Evolutionary conservation across 2,113 vertebrate genomes (phyloP), one percentile per base, ranked within the genome.

Genomic region (Sigmodon hispidus): DNA sequence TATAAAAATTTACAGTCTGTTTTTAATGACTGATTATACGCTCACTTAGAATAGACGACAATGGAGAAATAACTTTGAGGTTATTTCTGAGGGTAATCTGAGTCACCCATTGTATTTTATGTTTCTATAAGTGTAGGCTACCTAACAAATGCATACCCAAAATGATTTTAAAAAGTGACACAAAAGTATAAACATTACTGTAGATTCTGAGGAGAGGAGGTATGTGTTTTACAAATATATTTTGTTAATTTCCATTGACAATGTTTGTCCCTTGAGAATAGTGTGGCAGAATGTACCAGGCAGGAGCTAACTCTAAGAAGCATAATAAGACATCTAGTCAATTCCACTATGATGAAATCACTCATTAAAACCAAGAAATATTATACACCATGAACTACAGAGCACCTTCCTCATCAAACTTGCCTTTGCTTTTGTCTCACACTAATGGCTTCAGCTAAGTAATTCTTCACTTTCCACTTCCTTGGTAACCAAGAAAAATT

Each of bases 1-100:
- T 79, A 26, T 4, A n/a, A 83, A 40, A 55, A 59, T 22, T 55
- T 9, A 26, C 34, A 57, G 17, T 26, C 22, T 86, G 2, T 16
- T 89, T 55, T 91, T 4, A 61, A 10, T 15, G 10, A 67, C 72
- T 83, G 59, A 89, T 59, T 92, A 83, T 83, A 91, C 63, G 8
- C 11, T 85, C 69, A 72, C 29, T 81, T 77, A n/a, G 22, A 67
- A 77, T 36, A 6, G 29, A 77, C 8, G 61, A 87, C 59, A 72
- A 15, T 12, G 0, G 43, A 81, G 34, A 72, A 76, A 61, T 75
- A 45, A 40, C 52, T 77, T 87, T 26, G 5, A 57, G 45, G 21
- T 76, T 63, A 19, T 22, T 0, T 50, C 69, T 55, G 12, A 72
- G 43, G 21, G 52, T 48, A 70, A 7, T 70, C 15, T 61, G 73